Evolutionary conservation across 2,888 invertebrate genomes (phyloP).

Genomic region (Eupithecia abbreviata): DNA sequence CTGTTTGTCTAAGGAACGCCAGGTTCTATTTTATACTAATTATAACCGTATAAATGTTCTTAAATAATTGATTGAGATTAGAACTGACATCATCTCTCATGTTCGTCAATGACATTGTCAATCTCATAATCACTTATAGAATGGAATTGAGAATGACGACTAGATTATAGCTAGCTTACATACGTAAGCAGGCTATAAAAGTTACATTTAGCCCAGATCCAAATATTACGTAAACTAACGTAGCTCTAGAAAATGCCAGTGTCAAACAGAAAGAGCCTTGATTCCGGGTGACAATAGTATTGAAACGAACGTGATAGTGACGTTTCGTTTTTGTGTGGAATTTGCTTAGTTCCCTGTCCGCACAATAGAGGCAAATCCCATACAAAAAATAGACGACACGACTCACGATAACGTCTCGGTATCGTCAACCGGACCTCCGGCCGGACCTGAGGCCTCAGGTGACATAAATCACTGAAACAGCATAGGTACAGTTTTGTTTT

Average conservation of each 20-base stretch:
- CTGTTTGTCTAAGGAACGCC: background rate
- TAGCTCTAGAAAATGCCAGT: background rate
- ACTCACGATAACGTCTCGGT: background rate
- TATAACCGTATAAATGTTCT: no score
- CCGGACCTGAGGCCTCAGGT: background rate
- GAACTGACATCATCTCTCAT: no score
- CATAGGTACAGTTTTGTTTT: background rate
- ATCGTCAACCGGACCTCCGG: background rate
- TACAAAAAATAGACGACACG: no score
- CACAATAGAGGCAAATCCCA: background rate
- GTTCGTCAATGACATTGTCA: no score
- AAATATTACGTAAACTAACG: background rate
- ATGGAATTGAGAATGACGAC: no score
- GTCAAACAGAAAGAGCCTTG: background rate
- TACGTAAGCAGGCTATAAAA: background rate
- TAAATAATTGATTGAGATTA: no score
- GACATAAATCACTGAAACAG: background rate
- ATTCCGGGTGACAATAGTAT: background rate
- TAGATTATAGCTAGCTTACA: no score
- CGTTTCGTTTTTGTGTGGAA: background rate
- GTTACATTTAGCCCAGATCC: background rate
- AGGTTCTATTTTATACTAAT: background rate
- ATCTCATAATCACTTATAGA: no score
- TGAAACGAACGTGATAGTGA: background rate
- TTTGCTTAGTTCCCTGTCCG: background rate